These are phyloP conservation scores for Cryptoleucopteryx plumbea DNA, from an alignment of 2,113 vertebrate genomes.

Conservation along the genomic window DNA sequence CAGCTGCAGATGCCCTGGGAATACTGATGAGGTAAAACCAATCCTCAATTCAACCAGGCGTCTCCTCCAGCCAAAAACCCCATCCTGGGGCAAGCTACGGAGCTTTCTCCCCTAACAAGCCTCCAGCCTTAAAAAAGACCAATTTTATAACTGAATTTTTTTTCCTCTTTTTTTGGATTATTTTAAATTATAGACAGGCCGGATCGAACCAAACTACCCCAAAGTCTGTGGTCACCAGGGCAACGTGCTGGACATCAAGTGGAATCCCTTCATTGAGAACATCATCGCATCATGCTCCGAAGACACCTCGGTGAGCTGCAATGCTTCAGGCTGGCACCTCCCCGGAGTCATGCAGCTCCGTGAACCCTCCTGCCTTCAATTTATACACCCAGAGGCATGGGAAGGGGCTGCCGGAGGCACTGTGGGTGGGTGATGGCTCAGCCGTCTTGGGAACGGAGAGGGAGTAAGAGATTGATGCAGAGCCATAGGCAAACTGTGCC, in stretches of 20 bases:
- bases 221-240: constrained; percentile 97
- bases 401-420: not conserved
- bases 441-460: fast-evolving
- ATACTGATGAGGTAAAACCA: not conserved
- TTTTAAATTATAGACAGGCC: constrained; percentile 73
- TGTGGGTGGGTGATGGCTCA: not conserved
- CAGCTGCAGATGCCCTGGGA: not conserved
- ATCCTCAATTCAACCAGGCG: fast-evolving
- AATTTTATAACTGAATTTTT: fast-evolving
- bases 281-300: constrained; percentile 96
- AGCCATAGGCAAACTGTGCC: not conserved
- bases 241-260: constrained; percentile 97
- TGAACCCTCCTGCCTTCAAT: not conserved
- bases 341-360: fast-evolving
- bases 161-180: not conserved
- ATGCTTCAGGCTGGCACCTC: not conserved
- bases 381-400: fast-evolving
- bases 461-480: not conserved
- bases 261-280: constrained; percentile 99
- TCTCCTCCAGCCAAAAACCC: not conserved
- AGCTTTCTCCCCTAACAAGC: not conserved
- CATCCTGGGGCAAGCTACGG: fast-evolving
- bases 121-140: not conserved
- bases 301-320: constrained; percentile 87
- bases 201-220: constrained; percentile 91